Conservation (phyloP, 2,797 vertebrate genomes). For the Monodelphis domestica region DNA sequence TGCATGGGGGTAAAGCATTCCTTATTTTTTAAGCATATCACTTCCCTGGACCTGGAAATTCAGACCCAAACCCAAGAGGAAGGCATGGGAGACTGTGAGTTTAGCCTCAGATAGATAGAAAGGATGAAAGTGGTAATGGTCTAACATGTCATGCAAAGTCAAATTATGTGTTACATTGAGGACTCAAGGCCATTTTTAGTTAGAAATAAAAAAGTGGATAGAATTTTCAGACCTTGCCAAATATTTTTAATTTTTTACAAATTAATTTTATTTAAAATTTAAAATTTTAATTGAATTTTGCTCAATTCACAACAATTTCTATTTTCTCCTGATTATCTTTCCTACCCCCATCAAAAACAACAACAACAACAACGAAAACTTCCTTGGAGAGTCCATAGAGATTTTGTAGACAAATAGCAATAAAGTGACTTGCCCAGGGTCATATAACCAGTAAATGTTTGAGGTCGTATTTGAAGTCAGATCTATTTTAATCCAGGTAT, state of each 20-base stretch:
- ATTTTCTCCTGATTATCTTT: not conserved
- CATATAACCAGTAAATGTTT: too few relatives aligned
- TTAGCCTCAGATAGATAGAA: not conserved
- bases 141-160: not conserved
- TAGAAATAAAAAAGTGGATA: not conserved
- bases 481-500: too few relatives aligned
- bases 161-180: slow-evolving; percentile 46
- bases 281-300: not conserved
- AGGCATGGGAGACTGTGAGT: not conserved
- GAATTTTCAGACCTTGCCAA: not conserved
- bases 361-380: not conserved
- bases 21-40: not conserved
- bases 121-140: not conserved
- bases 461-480: too few relatives aligned
- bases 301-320: not conserved
- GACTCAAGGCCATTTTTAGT: slow-evolving; percentile 37
- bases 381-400: not conserved
- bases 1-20: not conserved
- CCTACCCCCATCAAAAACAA: not conserved
- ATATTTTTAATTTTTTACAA: too few relatives aligned
- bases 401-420: not conserved
- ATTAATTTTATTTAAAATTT: too few relatives aligned
- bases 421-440: too few relatives aligned
- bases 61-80: not conserved
- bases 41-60: not conserved